A percentile compares a stretch with the other conserved stretches of the same genome.
These are phyloP conservation scores for Heterotilapia buettikoferi DNA, from an alignment of 2,113 vertebrate species.

Conservation along the genomic window DNA sequence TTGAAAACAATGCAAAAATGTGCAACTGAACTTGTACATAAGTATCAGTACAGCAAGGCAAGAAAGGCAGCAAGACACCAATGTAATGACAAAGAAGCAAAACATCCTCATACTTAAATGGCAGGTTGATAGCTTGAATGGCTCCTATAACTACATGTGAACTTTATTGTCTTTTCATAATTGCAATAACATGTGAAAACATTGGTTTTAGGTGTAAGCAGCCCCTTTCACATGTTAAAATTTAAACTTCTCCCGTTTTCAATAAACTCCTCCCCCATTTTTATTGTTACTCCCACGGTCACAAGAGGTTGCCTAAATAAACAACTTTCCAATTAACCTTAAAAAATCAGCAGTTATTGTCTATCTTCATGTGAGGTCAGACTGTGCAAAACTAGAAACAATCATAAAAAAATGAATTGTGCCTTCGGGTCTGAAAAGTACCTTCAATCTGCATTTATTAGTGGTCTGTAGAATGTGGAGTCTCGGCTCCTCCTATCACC, in stretches of 20 bases:
- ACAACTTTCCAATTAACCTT: not conserved
- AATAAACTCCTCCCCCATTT: not conserved
- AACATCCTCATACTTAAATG: not conserved
- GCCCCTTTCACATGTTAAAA: not conserved
- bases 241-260: not conserved
- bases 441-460: not conserved
- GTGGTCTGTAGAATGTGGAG: not conserved
- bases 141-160: not conserved
- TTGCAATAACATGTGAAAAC: not conserved
- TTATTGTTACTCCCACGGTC: accelerated
- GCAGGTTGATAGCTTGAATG: not conserved
- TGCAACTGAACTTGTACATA: not conserved
- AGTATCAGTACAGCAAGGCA: not conserved
- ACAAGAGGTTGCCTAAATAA: not conserved
- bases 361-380: not conserved
- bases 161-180: not conserved
- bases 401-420: not conserved
- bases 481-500: not conserved
- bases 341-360: not conserved
- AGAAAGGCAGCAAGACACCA: not conserved
- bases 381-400: not conserved
- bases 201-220: not conserved
- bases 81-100: not conserved
- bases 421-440: not conserved
- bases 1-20: not conserved